Percentiles rank a stretch among this genome's conserved stretches.
Evolutionary conservation across 1,140 invertebrate genomes (phyloP).

Genomic region (Choristoneura fumiferana): DNA sequence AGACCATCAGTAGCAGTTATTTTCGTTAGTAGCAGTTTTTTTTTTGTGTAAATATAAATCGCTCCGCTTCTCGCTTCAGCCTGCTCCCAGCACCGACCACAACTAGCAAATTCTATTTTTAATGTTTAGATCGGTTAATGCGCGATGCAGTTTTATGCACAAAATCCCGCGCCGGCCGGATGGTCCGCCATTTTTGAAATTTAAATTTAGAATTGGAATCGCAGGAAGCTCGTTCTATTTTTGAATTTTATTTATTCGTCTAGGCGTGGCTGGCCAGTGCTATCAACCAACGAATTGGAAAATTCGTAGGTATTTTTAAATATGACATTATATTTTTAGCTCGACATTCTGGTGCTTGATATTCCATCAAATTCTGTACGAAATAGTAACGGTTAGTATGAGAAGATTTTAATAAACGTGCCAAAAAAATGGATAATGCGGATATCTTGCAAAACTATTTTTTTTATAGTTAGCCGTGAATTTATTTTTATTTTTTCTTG

Average conservation of each 20-base stretch:
- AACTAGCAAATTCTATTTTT: slow-evolving; percentile 70
- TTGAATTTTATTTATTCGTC: slow-evolving; percentile 69
- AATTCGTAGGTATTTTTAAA: not conserved
- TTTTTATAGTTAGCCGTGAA: too few relatives aligned
- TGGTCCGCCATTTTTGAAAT: slow-evolving; percentile 68
- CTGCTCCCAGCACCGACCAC: slow-evolving; percentile 30
- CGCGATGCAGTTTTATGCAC: slow-evolving; percentile 71
- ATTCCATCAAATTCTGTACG: not conserved
- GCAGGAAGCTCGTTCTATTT: slow-evolving; percentile 67
- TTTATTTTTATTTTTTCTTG: too few relatives aligned
- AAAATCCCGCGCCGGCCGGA: slow-evolving; percentile 64
- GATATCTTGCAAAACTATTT: too few relatives aligned
- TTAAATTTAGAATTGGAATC: slow-evolving; percentile 68
- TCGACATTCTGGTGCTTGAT: not conserved
- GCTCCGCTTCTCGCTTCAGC: slow-evolving; percentile 22
- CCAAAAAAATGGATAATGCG: too few relatives aligned
- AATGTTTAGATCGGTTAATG: slow-evolving; percentile 71
- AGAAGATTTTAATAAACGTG: too few relatives aligned
- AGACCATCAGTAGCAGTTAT: too few relatives aligned
- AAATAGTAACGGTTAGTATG: not conserved
- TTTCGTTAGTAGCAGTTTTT: too few relatives aligned
- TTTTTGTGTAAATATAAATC: too few relatives aligned
- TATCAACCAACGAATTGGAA: not conserved
- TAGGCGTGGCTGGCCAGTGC: slow-evolving; percentile 45
- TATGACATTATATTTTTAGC: not conserved